Base-by-base conservation (phyloP, 92 coral and sea anemone genomes). In the Blastomussa wellsi region DNA sequence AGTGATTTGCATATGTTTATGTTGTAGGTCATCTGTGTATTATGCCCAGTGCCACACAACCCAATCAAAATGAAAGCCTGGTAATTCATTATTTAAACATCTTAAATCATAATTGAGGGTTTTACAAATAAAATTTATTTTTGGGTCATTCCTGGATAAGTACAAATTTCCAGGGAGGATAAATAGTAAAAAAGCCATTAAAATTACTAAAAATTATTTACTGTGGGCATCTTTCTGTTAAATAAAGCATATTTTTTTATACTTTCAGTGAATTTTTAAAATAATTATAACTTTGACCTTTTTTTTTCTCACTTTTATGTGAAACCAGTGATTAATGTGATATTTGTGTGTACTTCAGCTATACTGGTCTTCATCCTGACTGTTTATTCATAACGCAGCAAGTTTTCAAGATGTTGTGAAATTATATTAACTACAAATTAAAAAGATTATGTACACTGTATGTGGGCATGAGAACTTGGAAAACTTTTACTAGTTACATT, bases 71-170 rank as follows among this genome's bases (percentile, higher is more conserved):
- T 4, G 12, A 15, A 9, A 3, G 31, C 16, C 47, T 32, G 14
- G 12, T 32, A 29, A 81, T 81, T 20, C 16, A 33, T 81, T 81
- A 81, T 29, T 81, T 26, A 67, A 67, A 64, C 64, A 48, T 8
- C 72, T 44, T 19, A 12, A 32, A 20, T 77, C 67, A 67, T 29
- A 44, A 38, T 17, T 39, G 55, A 79, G 72, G 65, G 83, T 47
- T n/a, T n/a, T 53, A 33, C 11, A 35, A 31, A 53, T 77, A 62
- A 59, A 32, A 20, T 19, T 0, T 53, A 17, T 33, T 51, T 77
- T 2, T 32, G 28, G 42, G n/a, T 22, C 66, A 62, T 24, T 62
- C 68, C 68, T 9, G 39, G 41, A n/a, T n/a, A 52, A 29, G 36
- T 19, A 62, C n/a, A 62, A 17, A 62, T 39, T 79, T 78, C 53